Conservation (phyloP, 2,888 invertebrate genomes). For the Rhaphigaster nebulosa region DNA sequence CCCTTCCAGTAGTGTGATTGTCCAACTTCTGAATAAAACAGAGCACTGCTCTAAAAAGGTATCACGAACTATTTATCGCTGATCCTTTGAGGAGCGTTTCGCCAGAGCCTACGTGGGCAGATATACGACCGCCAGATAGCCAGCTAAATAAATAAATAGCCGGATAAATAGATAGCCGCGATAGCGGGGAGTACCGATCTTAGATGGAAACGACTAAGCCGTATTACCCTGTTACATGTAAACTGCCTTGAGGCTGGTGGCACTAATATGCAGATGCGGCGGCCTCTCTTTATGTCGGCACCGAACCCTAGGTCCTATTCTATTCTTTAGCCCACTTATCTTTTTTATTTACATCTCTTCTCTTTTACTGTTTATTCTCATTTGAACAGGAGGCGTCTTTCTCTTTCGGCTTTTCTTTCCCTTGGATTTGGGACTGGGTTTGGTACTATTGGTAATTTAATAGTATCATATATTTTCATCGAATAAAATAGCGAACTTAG, state of each 20-base stretch:
- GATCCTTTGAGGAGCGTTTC: conserved; percentile 18
- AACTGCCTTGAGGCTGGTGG: conserved; percentile 44
- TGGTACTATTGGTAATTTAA: background rate
- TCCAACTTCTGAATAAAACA: background rate
- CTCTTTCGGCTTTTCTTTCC: conserved; percentile 38
- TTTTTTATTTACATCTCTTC: conserved; percentile 47
- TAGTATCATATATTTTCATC: background rate
- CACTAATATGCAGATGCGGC: conserved; percentile 49
- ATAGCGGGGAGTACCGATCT: conserved; percentile 15
- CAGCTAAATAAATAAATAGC: conserved; percentile 44
- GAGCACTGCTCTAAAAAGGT: background rate
- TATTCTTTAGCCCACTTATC: conserved; percentile 49
- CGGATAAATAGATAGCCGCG: conserved; percentile 37
- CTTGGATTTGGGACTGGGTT: background rate
- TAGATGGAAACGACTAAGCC: conserved; percentile 23
- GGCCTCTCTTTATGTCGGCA: conserved; percentile 44
- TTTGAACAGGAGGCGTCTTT: conserved; percentile 39
- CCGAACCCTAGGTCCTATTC: conserved; percentile 28
- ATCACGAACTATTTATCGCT: background rate
- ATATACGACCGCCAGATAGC: conserved; percentile 29
- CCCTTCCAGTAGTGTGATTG: background rate
- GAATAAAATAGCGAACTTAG: background rate
- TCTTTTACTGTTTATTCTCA: conserved; percentile 48
- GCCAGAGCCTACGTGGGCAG: conserved; percentile 32
- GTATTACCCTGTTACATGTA: conserved; percentile 41